Base-by-base conservation (phyloP, 2,797 vertebrate species). In the Tragelaphus oryx region DNA sequence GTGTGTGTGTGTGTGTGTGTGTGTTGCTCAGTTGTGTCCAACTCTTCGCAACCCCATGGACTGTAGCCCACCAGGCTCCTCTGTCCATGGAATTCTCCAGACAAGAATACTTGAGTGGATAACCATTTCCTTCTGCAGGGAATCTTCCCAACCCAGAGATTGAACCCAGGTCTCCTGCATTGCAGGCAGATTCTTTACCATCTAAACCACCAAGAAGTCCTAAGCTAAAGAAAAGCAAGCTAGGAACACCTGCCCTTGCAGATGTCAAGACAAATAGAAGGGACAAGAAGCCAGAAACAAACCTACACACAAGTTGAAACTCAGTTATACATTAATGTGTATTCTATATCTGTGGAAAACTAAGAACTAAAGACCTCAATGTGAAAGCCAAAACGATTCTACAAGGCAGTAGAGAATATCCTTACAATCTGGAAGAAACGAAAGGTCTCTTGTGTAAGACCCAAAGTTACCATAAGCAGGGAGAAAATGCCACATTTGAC, bases 11-110 rank as follows among this genome's bases (percentile, higher is more conserved):
- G 33, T 41, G 3, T 37, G 37, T 37, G 37, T 37, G 68, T 71
- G 22, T 26, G 3, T 71, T 41, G 5, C 37, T 71, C 11, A 71
- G 37, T 14, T 44, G 37, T 41, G 37, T 71, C 37, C 6, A 8
- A 24, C 68, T 41, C 22, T 71, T 68, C 0, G 0, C 0, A 0
- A 71, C 37, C 37, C 37, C 37, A 71, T 41, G 22, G 11, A 71
- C 11, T 41, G 68, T 71, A 71, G 68, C 68, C 68, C 37, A 41
- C 6, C 68, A 71, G 37, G 68, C 22, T 71, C 68, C 11, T 71
- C 22, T 71, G 37, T 71, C 22, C 68, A 26, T 71, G 68, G 68
- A 44, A 44, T 44, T 44, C 37, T 71, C 20, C 20, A 71, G 33
- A 26, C 68, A 41, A 44, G 6, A 4, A 24, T 71, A 71, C 22